A percentile compares a stretch with the other conserved stretches of the same genome.
phyloP scores from a whole-genome alignment of 2,113 vertebrate species.

The Oophaga pumilio region DNA sequence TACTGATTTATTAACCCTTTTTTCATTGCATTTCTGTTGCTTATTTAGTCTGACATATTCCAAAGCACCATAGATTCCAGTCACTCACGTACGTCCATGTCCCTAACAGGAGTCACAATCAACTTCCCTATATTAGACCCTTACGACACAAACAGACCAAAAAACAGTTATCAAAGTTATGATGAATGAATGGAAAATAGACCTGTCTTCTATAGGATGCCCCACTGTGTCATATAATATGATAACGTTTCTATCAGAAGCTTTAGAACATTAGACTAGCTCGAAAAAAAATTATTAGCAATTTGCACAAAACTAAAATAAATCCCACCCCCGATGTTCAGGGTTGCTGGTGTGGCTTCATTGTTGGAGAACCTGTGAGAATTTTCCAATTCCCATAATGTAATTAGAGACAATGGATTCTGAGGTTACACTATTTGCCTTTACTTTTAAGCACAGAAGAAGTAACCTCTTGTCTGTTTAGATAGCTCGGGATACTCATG shows the following conservation, averaged over 20 bases:
- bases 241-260: not conserved
- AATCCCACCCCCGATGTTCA: too few species aligned
- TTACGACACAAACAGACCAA: too few species aligned
- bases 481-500: constrained; percentile 62
- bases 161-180: too few species aligned
- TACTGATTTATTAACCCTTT: too few species aligned
- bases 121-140: too few species aligned
- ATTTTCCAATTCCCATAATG: constrained; percentile 73
- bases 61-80: too few species aligned
- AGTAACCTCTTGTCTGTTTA: constrained; percentile 71
- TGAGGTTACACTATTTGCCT: constrained; percentile 72
- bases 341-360: constrained; percentile 68
- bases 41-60: too few species aligned
- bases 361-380: constrained; percentile 75
- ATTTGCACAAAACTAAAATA: not conserved
- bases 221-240: not conserved
- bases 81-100: too few species aligned
- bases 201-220: not conserved
- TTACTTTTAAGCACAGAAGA: constrained; percentile 68
- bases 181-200: not conserved
- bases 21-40: too few species aligned
- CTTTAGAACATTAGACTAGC: constrained; percentile 13
- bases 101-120: too few species aligned
- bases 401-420: constrained; percentile 71
- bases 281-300: not conserved